These are phyloP conservation scores for Leptoclinus maculatus DNA, from an alignment of 2,797 vertebrate genomes.

Conservation along the genomic window DNA sequence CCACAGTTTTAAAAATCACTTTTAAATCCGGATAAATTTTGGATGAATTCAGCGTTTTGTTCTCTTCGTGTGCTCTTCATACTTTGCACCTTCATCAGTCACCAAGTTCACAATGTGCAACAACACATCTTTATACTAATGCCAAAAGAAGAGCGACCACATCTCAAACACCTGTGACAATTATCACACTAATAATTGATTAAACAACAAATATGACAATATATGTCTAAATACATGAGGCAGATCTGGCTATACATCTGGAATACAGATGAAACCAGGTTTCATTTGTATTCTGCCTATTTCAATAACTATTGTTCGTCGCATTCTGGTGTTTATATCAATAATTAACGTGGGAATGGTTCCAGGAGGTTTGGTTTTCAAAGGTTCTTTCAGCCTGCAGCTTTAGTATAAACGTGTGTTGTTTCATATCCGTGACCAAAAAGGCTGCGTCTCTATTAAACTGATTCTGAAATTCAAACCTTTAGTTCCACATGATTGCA, in stretches of 20 bases:
- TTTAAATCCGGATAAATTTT: no score
- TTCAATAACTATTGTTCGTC: neutral
- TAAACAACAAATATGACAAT: neutral
- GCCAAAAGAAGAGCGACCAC: no score
- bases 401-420: neutral
- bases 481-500: neutral
- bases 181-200: neutral
- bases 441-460: slow-evolving; percentile 9
- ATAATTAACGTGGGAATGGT: neutral
- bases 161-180: neutral
- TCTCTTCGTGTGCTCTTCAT: neutral
- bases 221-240: neutral
- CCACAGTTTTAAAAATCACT: no score
- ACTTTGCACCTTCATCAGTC: neutral
- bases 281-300: neutral
- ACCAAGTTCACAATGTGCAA: neutral
- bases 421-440: neutral
- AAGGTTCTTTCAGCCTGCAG: neutral
- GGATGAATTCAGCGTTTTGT: no score
- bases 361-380: neutral
- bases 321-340: neutral
- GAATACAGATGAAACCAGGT: no score
- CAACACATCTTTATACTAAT: neutral
- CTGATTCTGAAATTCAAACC: slow-evolving; percentile 1
- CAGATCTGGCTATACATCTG: no score